Base-by-base conservation (phyloP, 2,113 vertebrate species). In the Piaya cayana region DNA sequence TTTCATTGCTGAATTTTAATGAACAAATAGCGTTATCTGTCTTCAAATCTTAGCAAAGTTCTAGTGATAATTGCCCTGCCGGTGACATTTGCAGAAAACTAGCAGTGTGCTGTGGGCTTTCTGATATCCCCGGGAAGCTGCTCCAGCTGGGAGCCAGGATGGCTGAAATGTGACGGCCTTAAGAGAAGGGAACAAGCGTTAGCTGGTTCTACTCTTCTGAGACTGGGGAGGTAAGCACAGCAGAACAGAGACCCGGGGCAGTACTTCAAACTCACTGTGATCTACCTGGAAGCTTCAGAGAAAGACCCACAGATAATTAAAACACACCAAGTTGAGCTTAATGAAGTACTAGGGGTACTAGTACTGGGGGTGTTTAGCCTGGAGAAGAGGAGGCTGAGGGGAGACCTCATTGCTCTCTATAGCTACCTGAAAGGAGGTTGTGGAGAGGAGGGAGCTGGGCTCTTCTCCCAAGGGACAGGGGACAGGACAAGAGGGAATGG, bases 1-100 rank as follows among this genome's bases (percentile, higher is more conserved):
- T 43, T 93, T n/a, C n/a, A 49, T 93, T 93, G 85, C 87, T 94
- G 87, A 69, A 93, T 95, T 93, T 95, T 96, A 96, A 97, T 88
- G 86, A 95, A 86, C 69, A 89, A 91, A 85, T 76, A 67, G 22
- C 67, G 72, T 84, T 90, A 92, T 34, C 75, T 85, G 60, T 93
- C 86, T 92, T 81, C 71, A 59, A n/a, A 36, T 88, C 89, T 92
- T 95, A 88, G 85, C 87, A 76, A 83, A 90, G 58, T 89, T 93
- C 67, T 65, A 85, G 70, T 69, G 71, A 93, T 95, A 96, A 95
- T 81, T 92, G 87, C 63, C 70, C 62, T 85, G 84, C 49, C 69
- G 81, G 42, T 86, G 70, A 68, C 52, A 74, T 63, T 56, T 82
- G 42, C 47, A 95, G 68, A 83, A 95, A 93, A 93, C 25, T 27